Percentiles rank a stretch among this genome's conserved stretches.
Evolutionary conservation across 2,888 invertebrate species (phyloP).

Genomic region (Heliconius cydno): DNA sequence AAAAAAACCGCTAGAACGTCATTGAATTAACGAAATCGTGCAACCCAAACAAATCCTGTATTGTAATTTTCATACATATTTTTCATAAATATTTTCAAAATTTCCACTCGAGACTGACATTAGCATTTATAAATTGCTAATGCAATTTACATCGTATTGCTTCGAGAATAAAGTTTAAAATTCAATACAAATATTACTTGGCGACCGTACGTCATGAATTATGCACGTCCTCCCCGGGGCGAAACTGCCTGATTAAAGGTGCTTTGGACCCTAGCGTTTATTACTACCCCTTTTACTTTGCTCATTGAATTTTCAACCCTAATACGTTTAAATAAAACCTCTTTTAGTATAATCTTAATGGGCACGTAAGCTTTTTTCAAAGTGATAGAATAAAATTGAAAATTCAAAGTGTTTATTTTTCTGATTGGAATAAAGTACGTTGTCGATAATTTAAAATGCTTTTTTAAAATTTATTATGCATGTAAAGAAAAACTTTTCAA

Average conservation of each 20-base stretch:
- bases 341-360: slow-evolving; percentile 16
- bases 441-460: slow-evolving; percentile 14
- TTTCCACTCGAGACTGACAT: slow-evolving; percentile 44
- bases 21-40: slow-evolving; percentile 9
- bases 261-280: slow-evolving; percentile 48
- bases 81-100: slow-evolving; percentile 44
- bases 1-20: background rate
- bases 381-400: slow-evolving; percentile 36
- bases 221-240: slow-evolving; percentile 53
- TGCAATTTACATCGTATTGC: slow-evolving; percentile 26
- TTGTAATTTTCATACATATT: slow-evolving; percentile 13
- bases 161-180: slow-evolving; percentile 31
- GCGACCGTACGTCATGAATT: slow-evolving; percentile 58
- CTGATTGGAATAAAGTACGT: slow-evolving; percentile 32
- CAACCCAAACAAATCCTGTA: slow-evolving; percentile 20
- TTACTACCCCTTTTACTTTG: slow-evolving; percentile 38
- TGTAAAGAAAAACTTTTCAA: background rate
- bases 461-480: background rate
- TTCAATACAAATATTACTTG: slow-evolving; percentile 29
- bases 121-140: slow-evolving; percentile 31
- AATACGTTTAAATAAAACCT: slow-evolving; percentile 18
- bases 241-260: slow-evolving; percentile 56
- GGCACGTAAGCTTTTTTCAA: slow-evolving; percentile 17
- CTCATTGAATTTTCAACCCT: slow-evolving; percentile 41
- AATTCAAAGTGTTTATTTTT: slow-evolving; percentile 34